These are phyloP conservation scores for Lepisosteus oculatus DNA, from an alignment of 2,113 vertebrate species.

Conservation along the genomic window DNA sequence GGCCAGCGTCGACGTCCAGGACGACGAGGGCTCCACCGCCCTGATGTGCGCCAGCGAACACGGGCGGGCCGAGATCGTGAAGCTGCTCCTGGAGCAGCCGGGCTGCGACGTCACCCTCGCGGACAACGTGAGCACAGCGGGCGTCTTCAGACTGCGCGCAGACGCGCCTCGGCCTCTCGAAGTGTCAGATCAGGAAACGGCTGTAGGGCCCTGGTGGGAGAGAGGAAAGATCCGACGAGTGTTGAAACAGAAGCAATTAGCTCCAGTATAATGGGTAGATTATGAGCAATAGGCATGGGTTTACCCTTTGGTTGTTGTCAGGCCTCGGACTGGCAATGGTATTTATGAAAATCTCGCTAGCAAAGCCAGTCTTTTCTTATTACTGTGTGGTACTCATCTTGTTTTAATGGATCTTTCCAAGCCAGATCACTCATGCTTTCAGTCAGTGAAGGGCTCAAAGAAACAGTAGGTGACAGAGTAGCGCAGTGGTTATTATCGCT, in stretches of 20 bases:
- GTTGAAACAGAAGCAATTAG: slow-evolving; percentile 23
- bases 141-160: too few relatives aligned
- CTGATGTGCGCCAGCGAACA: slow-evolving; percentile 95
- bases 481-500: too few relatives aligned
- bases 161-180: too few relatives aligned
- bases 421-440: too few relatives aligned
- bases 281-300: slow-evolving; percentile 9
- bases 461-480: too few relatives aligned
- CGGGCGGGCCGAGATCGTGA: slow-evolving; percentile 79
- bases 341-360: neutral
- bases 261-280: neutral
- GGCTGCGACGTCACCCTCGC: slow-evolving; percentile 76
- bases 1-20: slow-evolving; percentile 81
- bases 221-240: slow-evolving; percentile 27
- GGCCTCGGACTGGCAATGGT: neutral
- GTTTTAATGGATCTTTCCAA: too few relatives aligned
- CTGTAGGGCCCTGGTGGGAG: slow-evolving; percentile 34
- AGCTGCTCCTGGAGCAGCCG: slow-evolving; percentile 79
- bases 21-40: slow-evolving; percentile 89
- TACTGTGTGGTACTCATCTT: too few relatives aligned
- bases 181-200: slow-evolving; percentile 38
- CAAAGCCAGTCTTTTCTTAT: too few relatives aligned
- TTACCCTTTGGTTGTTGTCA: neutral
- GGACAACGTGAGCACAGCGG: slow-evolving; percentile 75
- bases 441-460: too few relatives aligned